Evolutionary conservation across 2,113 vertebrate genomes (phyloP).

Genomic region (Callaeas wilsoni): DNA sequence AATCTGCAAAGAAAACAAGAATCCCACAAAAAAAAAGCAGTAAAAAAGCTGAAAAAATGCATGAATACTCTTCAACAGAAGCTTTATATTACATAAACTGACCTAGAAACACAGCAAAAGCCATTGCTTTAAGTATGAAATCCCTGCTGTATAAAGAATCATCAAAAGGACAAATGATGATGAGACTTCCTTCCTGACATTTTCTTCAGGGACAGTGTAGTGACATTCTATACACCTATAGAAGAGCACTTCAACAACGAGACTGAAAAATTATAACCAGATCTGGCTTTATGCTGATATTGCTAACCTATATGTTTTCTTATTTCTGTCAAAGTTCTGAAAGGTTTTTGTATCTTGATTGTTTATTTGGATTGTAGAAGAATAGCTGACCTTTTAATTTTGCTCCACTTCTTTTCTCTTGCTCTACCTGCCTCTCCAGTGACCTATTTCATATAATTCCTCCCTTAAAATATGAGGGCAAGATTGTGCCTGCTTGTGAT

Average conservation of each 20-base stretch:
- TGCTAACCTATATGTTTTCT: not conserved
- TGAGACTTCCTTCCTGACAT: not conserved
- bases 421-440: not conserved
- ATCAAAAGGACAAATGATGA: not conserved
- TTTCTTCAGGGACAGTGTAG: not conserved
- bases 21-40: not conserved
- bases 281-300: not conserved
- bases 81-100: constrained; percentile 4
- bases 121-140: not conserved
- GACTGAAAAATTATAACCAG: not conserved
- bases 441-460: not conserved
- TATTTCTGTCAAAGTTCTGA: not conserved
- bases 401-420: not conserved
- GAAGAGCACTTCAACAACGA: not conserved
- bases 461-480: not conserved
- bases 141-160: not conserved
- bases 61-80: not conserved
- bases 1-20: not conserved
- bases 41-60: not conserved
- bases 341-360: not conserved
- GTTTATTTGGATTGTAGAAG: not conserved
- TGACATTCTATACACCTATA: not conserved
- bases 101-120: not conserved
- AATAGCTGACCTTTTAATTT: not conserved
- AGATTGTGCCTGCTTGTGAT: not conserved